A percentile compares a stretch with the other conserved stretches of the same genome.
phyloP scores from a whole-genome alignment of 2,113 vertebrate genomes.

The Montifringilla adamsi region DNA sequence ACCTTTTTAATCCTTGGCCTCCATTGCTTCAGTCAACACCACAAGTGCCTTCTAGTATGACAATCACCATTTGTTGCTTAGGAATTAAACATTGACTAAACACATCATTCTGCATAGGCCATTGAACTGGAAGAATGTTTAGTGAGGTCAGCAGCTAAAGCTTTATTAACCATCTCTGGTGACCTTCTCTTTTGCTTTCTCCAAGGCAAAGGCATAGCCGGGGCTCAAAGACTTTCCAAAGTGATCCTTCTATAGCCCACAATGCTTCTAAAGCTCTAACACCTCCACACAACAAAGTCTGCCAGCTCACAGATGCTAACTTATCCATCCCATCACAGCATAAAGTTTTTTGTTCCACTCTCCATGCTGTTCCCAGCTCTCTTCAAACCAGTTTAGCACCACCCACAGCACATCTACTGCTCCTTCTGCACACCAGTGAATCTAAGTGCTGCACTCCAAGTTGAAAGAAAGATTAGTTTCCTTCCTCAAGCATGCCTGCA shows the following conservation, averaged over 20 bases:
- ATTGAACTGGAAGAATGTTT: slow-evolving; percentile 60
- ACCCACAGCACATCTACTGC: neutral
- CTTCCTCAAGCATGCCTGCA: neutral
- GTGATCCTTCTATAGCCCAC: neutral
- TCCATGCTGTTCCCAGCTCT: neutral
- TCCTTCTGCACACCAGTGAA: neutral
- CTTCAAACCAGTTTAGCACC: neutral
- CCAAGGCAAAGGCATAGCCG: neutral
- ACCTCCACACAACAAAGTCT: neutral
- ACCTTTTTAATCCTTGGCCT: slow-evolving; percentile 42
- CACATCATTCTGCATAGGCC: slow-evolving; percentile 45
- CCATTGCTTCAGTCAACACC: slow-evolving; percentile 35
- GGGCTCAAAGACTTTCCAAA: neutral
- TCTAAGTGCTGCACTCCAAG: neutral
- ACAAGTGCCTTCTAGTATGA: neutral
- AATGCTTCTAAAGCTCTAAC: neutral
- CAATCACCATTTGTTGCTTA: slow-evolving; percentile 49
- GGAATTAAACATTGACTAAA: slow-evolving; percentile 68
- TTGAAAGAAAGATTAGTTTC: neutral
- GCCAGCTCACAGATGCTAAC: neutral
- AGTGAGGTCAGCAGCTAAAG: slow-evolving; percentile 31
- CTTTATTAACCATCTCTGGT: slow-evolving; percentile 40
- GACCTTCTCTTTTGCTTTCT: slow-evolving; percentile 13
- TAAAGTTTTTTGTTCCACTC: neutral
- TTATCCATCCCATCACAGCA: neutral